Evolutionary conservation across 2,888 invertebrate genomes (phyloP).

Genomic region (Drosophila putrida): DNA sequence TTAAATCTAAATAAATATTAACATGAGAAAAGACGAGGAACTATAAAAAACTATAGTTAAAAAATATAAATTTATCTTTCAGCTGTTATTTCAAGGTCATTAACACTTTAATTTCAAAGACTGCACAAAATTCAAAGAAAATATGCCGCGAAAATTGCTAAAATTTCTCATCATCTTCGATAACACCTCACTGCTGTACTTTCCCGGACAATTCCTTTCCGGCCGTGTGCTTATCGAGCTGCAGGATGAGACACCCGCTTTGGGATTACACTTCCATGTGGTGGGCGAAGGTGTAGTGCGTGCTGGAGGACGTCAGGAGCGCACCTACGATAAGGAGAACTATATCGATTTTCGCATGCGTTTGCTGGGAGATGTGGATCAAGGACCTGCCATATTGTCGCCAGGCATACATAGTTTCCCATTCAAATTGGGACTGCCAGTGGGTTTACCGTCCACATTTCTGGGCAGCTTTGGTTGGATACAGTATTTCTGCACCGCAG

Average conservation of each 20-base stretch:
- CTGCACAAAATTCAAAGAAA: not conserved
- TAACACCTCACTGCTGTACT: constrained; percentile 96
- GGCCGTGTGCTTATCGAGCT: constrained; percentile 96
- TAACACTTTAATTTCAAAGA: not conserved
- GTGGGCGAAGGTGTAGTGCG: constrained; percentile 97
- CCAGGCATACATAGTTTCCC: constrained; percentile 98
- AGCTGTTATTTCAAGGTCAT: constrained; percentile 2
- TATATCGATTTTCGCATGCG: constrained; percentile 98
- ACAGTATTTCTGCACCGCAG: constrained; percentile 97
- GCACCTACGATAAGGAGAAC: constrained; percentile 96
- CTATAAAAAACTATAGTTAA: too few relatives aligned
- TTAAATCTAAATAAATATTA: too few relatives aligned
- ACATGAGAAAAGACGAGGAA: too few relatives aligned
- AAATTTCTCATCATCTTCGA: constrained; percentile 97
- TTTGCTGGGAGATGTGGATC: constrained; percentile 94
- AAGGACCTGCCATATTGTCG: constrained; percentile 93
- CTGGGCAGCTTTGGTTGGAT: constrained; percentile 98
- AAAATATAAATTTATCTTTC: not conserved
- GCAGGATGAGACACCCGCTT: constrained; percentile 96
- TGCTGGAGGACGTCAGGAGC: constrained; percentile 91
- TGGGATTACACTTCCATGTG: constrained; percentile 96
- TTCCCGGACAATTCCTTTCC: constrained; percentile 96
- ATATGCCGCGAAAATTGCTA: constrained; percentile 94
- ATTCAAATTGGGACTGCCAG: constrained; percentile 95
- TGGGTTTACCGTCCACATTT: constrained; percentile 96